Base-by-base conservation (phyloP, 2,797 vertebrate genomes). In the Hylomyscus alleni region DNA sequence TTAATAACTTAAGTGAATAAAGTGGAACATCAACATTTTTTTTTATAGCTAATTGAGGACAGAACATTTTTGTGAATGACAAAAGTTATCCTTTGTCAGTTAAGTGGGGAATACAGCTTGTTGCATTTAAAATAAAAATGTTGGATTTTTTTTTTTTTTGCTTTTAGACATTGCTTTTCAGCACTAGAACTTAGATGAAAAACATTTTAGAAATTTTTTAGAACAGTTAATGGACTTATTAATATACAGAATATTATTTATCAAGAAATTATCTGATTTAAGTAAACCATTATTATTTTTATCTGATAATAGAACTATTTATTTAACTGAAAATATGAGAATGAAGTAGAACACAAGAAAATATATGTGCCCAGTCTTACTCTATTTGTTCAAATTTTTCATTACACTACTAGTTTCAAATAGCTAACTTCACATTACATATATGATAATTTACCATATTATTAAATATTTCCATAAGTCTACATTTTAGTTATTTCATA, bases 251-350 rank as follows among this genome's bases (percentile, higher is more conserved):
- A 65, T 65, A 87, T 44, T 83, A 20, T 86, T 94, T 69, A 83
- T 52, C 80, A 82, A 83, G 15, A 0, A 95, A 20, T 73, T 90
- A 12, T 80, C 72, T 94, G 2, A 77, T 17, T 85, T 73, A 92
- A 58, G 3, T 81, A 13, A 13, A 5, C 31, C 60, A 77, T 54
- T 88, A 2, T 67, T 69, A 44, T 0, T 31, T 92, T 89, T 88
- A 31, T 17, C 56, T 96, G 50, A 24, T 34, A 94, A 60, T 1
- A 80, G 34, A 80, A 4, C 72, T 78, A 91, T 58, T 65, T 93
- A 84, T 50, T 95, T 4, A 92, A 89, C 94, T 31, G 22, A 91
- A 24, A 89, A 88, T 91, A 86, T 67, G 8, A 58, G 1, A 83
- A 84, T 54, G 92, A 89, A 60, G 1, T 8, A 89, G 1, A 93